Percentiles rank a stretch among this genome's conserved stretches.
These are phyloP conservation scores for Drosophila antonietae DNA, from an alignment of 2,888 invertebrate genomes.

Conservation along the genomic window DNA sequence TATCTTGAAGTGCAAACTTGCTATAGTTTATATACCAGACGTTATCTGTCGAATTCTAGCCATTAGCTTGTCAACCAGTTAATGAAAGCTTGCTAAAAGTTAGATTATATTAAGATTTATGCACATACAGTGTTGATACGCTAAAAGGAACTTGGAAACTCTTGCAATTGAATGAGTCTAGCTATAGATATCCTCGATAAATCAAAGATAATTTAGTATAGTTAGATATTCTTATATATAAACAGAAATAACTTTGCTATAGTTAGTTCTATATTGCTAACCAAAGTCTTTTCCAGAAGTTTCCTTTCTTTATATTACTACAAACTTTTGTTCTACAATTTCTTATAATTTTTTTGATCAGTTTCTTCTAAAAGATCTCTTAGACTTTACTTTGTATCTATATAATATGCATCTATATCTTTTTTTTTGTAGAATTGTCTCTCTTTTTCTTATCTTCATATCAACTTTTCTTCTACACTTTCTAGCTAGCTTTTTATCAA, in stretches of 20 bases:
- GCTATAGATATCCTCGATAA: no score
- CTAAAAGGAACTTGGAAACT: neutral
- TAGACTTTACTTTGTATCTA: neutral
- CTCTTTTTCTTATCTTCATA: neutral
- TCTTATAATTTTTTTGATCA: neutral
- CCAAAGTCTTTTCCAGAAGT: no score
- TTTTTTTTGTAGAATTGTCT: neutral
- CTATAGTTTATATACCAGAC: neutral
- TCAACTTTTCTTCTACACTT: neutral
- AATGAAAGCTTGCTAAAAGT: neutral
- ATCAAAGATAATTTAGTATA: no score
- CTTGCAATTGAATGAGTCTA: no score
- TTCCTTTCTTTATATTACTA: no score
- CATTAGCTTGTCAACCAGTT: conserved; percentile 4
- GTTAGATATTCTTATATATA: no score
- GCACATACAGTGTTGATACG: neutral
- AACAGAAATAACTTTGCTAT: no score
- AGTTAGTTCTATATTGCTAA: no score
- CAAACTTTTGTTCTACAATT: no score
- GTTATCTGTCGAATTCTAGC: conserved; percentile 1
- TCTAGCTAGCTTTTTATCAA: neutral
- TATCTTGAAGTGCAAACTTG: neutral
- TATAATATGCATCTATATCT: neutral
- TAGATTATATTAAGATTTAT: neutral
- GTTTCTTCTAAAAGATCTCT: neutral